Evolutionary conservation across 1,140 invertebrate genomes (phyloP), one percentile per base, ranked within the genome.

Genomic region (Oscheius sp.): DNA sequence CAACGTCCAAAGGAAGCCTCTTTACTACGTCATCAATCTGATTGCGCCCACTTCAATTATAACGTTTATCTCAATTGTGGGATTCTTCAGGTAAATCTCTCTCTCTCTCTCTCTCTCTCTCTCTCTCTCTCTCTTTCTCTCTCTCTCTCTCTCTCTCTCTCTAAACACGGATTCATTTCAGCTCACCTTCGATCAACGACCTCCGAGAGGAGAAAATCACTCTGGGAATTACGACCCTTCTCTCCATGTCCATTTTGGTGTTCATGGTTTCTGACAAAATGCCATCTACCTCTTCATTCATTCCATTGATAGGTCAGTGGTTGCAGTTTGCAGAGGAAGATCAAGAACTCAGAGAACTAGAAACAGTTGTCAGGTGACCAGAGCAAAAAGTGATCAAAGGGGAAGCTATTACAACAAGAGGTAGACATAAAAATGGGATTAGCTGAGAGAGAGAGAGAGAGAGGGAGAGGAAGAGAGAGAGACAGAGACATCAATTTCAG

Each of bases 31-130:
- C 20, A 74, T 80, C 42, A 82, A 82, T 68, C 58, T 82, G 34
- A 80, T 84, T 45, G 66, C 72, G 31, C 80, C 80, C 1, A 83
- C 80, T 7, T 68, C 67, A 15, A 77, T 82, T 38, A 82, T 82
- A 38, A 82, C 82, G 13, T 70, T 83, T 31, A 82, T 82, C 32
- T 80, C 80, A 7, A 83, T 82, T 52, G 73, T 82, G 46, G 80
- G 80, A 26, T 82, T 82, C 64, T 82, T 82, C 63, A 83, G 75
- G 75, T 76, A 13, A 31, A 38, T 64, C 29, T 10, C 72, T 23
- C 13, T 13, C 13, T 29, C 28, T 15, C 34, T 63, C 28, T n/a
- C 32, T 45, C 10, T 15, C 49, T 7, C n/a, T 58, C 15, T 4
- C 7, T 55, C 38, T 42, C 7, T 42, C 38, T 13, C 13, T 29